phyloP scores from a whole-genome alignment of 2,888 invertebrate species.

The Cheilosia impressa region DNA sequence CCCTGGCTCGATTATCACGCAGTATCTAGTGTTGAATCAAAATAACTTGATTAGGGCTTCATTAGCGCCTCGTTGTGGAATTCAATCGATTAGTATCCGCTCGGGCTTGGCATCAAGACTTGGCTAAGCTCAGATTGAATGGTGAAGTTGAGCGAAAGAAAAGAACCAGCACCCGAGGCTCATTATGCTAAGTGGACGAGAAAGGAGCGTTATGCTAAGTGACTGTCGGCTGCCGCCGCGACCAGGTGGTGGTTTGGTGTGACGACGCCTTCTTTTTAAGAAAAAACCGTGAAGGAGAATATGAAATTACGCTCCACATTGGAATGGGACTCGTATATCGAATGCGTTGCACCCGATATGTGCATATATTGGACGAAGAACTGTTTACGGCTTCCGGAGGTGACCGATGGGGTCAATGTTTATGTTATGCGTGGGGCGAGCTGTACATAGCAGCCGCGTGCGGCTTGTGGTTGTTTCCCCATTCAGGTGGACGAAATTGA shows the following conservation, averaged over 20 bases:
- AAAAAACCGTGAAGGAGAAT: slow-evolving; percentile 45
- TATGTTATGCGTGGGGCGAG: slow-evolving; percentile 65
- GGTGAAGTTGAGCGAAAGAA: slow-evolving; percentile 44
- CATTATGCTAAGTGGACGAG: slow-evolving; percentile 60
- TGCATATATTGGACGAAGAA: slow-evolving; percentile 22
- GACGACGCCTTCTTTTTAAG: slow-evolving; percentile 55
- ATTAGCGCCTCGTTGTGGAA: slow-evolving; percentile 75
- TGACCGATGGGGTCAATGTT: slow-evolving; percentile 68
- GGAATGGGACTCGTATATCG: slow-evolving; percentile 39
- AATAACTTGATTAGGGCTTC: slow-evolving; percentile 75
- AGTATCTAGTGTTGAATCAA: slow-evolving; percentile 72
- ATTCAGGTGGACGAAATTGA: slow-evolving; percentile 64
- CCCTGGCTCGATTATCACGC: slow-evolving; percentile 53
- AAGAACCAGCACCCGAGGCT: slow-evolving; percentile 39
- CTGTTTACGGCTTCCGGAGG: slow-evolving; percentile 72
- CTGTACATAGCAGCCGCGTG: slow-evolving; percentile 28
- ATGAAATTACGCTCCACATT: slow-evolving; percentile 61
- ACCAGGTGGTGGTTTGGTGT: slow-evolving; percentile 62
- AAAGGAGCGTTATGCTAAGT: slow-evolving; percentile 20
- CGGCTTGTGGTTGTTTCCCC: slow-evolving; percentile 26
- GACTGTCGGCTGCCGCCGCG: slow-evolving; percentile 4
- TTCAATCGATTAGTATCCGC: slow-evolving; percentile 59
- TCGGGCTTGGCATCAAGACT: background rate
- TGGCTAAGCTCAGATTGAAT: background rate
- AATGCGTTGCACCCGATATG: slow-evolving; percentile 39